Base-by-base conservation (phyloP, 2,797 vertebrate genomes). In the Danio albolineatus region DNA sequence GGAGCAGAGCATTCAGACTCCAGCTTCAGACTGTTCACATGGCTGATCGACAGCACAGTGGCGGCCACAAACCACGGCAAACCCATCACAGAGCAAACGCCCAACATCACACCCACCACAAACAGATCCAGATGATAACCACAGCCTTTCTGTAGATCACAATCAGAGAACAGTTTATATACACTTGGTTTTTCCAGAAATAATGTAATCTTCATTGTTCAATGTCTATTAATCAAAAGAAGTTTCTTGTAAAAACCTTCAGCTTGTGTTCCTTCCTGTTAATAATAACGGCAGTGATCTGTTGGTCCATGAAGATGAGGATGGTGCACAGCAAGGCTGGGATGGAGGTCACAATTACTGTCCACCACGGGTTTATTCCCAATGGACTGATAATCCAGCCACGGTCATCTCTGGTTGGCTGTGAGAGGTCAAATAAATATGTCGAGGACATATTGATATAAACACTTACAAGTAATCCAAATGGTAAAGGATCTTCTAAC, bases 241-340 rank as follows among this genome's bases (percentile, higher is more conserved):
- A 53, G 16, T 10, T 17, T 51, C 14, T 7, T 73, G 6, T n/a
- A 36, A 44, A 53, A 8, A 98, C 98, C 97, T 99, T 99, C 84
- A 99, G 91, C 69, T 99, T 99, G 94, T 99, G 98, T 83, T 99
- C 98, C 92, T 99, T 99, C 89, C 98, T 96, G 89, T 99, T 99
- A 85, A 99, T 98, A 79, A 99, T 99, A 85, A 99, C 98, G 2
- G 98, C 98, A 10, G 98, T 99, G 90, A 99, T 99, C 91, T 99
- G 98, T 87, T 99, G 98, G 90, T 99, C 98, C 98, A 99, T 99
- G 88, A 99, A 99, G 91, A 99, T 99, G 75, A 99, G 94, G 90
- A 99, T 99, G 85, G 98, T 99, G 89, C 98, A 99, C 87, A 99
- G 96, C 76, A 99, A 91, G 78, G 98, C 97, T 19, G 98, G 98